Evolutionary conservation across 2,113 vertebrate species (phyloP).

Genomic region (Egretta garzetta): DNA sequence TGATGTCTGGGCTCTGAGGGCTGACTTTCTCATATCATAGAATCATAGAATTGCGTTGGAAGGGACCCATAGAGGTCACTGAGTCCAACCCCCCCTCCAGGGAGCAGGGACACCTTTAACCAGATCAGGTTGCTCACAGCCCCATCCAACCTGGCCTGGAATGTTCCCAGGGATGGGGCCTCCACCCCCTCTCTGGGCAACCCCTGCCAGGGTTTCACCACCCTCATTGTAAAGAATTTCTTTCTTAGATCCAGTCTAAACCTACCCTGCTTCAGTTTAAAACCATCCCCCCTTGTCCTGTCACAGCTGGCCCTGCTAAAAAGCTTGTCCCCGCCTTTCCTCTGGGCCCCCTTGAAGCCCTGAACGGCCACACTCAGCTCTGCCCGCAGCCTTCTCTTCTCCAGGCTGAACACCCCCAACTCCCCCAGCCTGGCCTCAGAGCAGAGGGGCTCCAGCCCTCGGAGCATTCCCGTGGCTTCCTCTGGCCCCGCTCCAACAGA

Average conservation of each 20-base stretch:
- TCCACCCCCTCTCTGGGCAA: neutral
- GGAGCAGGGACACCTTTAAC: neutral
- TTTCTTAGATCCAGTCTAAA: neutral
- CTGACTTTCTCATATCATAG: neutral
- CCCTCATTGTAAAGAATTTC: neutral
- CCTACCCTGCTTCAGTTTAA: neutral
- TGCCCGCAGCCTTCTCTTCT: neutral
- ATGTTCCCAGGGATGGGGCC: neutral
- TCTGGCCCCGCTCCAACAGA: neutral
- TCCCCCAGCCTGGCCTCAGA: neutral
- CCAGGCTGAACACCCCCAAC: neutral
- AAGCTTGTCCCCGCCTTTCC: neutral
- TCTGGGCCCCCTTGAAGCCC: too few species aligned
- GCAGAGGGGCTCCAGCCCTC: neutral
- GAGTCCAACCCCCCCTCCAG: neutral
- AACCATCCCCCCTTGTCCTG: neutral
- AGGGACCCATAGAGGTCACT: neutral
- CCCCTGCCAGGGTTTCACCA: neutral
- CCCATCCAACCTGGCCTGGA: neutral
- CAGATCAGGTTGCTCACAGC: neutral
- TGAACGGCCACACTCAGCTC: neutral
- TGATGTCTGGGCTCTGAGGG: neutral
- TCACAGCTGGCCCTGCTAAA: neutral
- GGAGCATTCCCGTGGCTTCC: fast-evolving
- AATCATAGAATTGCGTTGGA: neutral